These are phyloP conservation scores for Linepithema humile DNA, from an alignment of 1,140 invertebrate genomes.

Conservation along the genomic window DNA sequence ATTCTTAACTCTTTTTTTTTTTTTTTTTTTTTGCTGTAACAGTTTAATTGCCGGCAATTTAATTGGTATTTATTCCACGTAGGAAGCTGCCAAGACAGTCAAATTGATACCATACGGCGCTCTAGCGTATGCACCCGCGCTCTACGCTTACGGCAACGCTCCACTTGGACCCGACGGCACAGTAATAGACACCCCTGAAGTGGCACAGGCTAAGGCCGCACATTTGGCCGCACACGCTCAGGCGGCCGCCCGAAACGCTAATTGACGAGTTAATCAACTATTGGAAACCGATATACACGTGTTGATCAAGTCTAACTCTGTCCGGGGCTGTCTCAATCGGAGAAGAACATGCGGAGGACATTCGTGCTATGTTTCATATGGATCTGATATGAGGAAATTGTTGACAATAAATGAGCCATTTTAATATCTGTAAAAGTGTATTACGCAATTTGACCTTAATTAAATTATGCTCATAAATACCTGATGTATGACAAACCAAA, in stretches of 20 bases:
- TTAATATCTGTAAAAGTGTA: neutral
- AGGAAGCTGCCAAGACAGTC: constrained; percentile 76
- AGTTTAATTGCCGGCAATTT: neutral
- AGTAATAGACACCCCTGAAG: constrained; percentile 78
- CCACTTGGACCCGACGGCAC: constrained; percentile 72
- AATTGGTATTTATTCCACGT: constrained; percentile 9
- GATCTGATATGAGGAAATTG: constrained; percentile 24
- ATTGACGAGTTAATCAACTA: neutral
- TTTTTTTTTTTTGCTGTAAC: neutral
- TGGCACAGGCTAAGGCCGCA: constrained; percentile 85
- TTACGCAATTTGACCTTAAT: neutral
- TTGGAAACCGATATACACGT: neutral
- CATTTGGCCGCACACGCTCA: constrained; percentile 85
- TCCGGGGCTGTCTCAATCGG: neutral
- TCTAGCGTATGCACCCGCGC: constrained; percentile 73
- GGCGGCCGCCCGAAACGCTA: constrained; percentile 74
- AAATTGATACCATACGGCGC: constrained; percentile 77
- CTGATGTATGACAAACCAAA: neutral
- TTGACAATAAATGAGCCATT: constrained; percentile 26
- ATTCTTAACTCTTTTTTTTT: neutral
- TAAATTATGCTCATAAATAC: neutral
- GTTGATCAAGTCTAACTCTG: neutral
- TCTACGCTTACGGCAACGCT: constrained; percentile 80
- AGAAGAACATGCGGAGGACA: neutral
- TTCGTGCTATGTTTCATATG: constrained; percentile 1